Conservation (phyloP, 2,888 invertebrate genomes). For the Drosophila longiperda region DNA sequence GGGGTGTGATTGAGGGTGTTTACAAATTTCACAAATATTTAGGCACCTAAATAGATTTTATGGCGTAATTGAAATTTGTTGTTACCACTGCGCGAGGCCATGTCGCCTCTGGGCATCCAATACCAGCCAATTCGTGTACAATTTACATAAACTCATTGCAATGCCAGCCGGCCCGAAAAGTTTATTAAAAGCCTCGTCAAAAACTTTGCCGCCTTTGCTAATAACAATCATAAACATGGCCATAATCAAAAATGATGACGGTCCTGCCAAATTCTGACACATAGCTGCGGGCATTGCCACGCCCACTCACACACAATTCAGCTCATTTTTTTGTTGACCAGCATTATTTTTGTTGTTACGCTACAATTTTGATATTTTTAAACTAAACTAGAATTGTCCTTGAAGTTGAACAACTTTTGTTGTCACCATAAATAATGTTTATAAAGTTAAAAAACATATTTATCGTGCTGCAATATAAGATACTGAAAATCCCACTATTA, state of each 20-base stretch:
- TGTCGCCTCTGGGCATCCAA: constrained; percentile 11
- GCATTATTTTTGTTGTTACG: constrained; percentile 50
- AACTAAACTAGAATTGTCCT: constrained; percentile 45
- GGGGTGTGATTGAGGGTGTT: constrained; percentile 12
- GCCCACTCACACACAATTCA: neutral
- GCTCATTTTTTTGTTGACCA: constrained; percentile 31
- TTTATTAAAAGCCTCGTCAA: constrained; percentile 69
- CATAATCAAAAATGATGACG: constrained; percentile 67
- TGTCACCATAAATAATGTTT: neutral
- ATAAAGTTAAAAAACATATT: neutral
- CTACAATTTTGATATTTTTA: constrained; percentile 61
- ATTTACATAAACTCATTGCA: constrained; percentile 74
- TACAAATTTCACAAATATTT: constrained; percentile 74
- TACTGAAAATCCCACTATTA: too few relatives aligned
- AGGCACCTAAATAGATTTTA: constrained; percentile 79
- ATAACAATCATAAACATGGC: constrained; percentile 68
- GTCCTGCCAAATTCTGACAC: constrained; percentile 64
- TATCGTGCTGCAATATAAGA: neutral
- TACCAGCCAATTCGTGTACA: constrained; percentile 36
- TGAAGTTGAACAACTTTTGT: constrained; percentile 21
- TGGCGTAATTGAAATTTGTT: constrained; percentile 80
- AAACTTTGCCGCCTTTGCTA: constrained; percentile 58
- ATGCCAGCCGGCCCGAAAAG: constrained; percentile 56
- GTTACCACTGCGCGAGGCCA: constrained; percentile 41
- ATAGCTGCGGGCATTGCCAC: constrained; percentile 50